Evolutionary conservation across 2,888 invertebrate genomes (phyloP), one percentile per base, ranked within the genome.

Genomic region (Andrena haemorrhoa): DNA sequence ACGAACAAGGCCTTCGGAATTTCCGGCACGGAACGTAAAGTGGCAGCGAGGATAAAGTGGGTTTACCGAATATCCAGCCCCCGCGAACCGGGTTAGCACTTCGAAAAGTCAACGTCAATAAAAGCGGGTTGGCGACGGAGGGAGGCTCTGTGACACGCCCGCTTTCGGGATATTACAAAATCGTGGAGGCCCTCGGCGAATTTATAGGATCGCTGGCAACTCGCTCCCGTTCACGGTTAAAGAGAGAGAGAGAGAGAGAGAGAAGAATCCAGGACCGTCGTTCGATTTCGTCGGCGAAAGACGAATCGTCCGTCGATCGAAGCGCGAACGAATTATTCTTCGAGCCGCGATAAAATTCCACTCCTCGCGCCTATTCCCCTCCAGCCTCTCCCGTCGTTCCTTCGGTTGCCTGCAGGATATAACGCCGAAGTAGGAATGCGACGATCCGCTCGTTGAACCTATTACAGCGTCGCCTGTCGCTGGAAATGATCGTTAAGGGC

Each of bases 251-350:
- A n/a, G 53, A 51, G 51, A 33, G 20, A 26, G 58, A 60, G 70
- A 41, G 65, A 31, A 75, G 69, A 84, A 84, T 72, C 35, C 51
- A 51, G 58, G 16, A 51, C 41, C n/a, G 23, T 58, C 75, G 76
- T 71, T 80, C 77, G 86, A 88, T 84, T 87, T 71, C 75, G 66
- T 66, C 58, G 60, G 31, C 60, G 51, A 69, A 80, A 86, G 83
- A 86, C 77, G 81, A 78, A 88, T 87, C 73, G 82, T 66, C 69
- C 60, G 70, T 81, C 75, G 76, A 51, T 81, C 75, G 76, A 58
- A 65, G 74, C 51, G 75, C 60, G 77, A 77, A 76, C 82, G 73
- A 86, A 88, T 88, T 88, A 88, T 88, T 84, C 79, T 53, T 51
- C 33, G 60, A 56, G 66, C 47, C 56, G 61, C 75, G 75, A 84